Percentiles rank a stretch among this genome's conserved stretches.
phyloP scores from a whole-genome alignment of 2,113 vertebrate species.

The Hassar affinis region DNA sequence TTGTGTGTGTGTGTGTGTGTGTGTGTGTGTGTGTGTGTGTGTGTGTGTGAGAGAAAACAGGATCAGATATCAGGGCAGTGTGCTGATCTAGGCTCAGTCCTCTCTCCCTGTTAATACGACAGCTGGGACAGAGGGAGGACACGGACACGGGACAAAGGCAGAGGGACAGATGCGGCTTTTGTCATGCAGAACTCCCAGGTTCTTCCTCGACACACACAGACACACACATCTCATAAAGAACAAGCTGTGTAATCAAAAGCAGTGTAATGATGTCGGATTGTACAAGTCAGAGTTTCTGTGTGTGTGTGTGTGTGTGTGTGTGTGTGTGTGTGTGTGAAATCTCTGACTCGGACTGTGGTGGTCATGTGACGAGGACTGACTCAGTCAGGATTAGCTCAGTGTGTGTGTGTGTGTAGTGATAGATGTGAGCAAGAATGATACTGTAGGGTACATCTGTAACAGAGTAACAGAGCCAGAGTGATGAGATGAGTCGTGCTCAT shows the following conservation, averaged over 20 bases:
- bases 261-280: neutral
- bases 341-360: constrained; percentile 22
- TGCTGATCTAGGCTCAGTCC: constrained; percentile 29
- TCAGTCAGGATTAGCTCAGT: constrained; percentile 13
- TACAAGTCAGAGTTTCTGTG: too few relatives aligned
- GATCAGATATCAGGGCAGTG: constrained; percentile 97
- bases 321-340: constrained; percentile 27
- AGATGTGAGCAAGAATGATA: constrained; percentile 22
- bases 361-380: constrained; percentile 27
- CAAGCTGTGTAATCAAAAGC: neutral
- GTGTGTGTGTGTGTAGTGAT: constrained; percentile 27
- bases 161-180: constrained; percentile 97
- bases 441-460: constrained; percentile 28
- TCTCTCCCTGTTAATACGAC: constrained; percentile 82
- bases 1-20: constrained; percentile 38
- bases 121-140: constrained; percentile 82
- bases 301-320: constrained; percentile 1
- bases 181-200: constrained; percentile 82
- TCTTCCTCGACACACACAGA: constrained; percentile 49
- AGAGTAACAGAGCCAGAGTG: constrained; percentile 13
- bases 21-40: constrained; percentile 45
- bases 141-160: constrained; percentile 86
- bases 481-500: constrained; percentile 26
- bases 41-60: constrained; percentile 75
- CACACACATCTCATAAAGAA: constrained; percentile 10